Base-by-base conservation (phyloP, 2,888 invertebrate genomes). In the Acronicta alni region DNA sequence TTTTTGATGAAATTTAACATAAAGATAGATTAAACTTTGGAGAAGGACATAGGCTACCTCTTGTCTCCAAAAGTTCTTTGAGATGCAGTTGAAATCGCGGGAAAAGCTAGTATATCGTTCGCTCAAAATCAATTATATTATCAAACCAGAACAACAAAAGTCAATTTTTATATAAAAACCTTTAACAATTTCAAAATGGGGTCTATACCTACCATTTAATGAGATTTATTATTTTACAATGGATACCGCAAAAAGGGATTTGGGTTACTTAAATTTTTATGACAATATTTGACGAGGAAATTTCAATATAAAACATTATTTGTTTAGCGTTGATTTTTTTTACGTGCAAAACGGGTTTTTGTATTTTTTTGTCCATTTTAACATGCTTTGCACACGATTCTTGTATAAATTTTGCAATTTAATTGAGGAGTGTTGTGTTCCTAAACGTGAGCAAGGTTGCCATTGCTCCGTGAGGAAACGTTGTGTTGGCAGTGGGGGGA, bases 291-390 rank as follows among this genome's bases (percentile, higher is more conserved):
- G 26, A 16, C 44, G 15, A 16, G 16, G 12, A 44, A 30, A 44
- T 30, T 43, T 43, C 15, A 44, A 44, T 44, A 44, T 26, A 44
- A 44, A 44, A 30, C 30, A 30, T 30, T 43, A 16, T 44, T 44
- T 44, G n/a, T 44, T 26, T 12, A 16, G 16, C 26, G 16, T 4
- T 0, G 42, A 35, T n/a, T n/a, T 26, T 44, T 30, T 44, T 30
- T 16, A 23, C 7, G 30, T 3, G 9, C 12, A 15, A 42, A 43
- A 23, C 7, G 23, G 18, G 6, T 12, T 2, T 20, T 2, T 4
- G 7, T 17, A 12, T 18, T 9, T 9, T 18, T 17, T 41, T 18
- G 14, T 18, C 15, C 7, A 18, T 3, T 18, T 18, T 41, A 18
- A 18, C 17, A 4, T 18, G 12, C 12, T 18, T 3, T 18, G 14